phyloP scores from a whole-genome alignment of 1,140 invertebrate species.

The Drosophila sechellia region DNA sequence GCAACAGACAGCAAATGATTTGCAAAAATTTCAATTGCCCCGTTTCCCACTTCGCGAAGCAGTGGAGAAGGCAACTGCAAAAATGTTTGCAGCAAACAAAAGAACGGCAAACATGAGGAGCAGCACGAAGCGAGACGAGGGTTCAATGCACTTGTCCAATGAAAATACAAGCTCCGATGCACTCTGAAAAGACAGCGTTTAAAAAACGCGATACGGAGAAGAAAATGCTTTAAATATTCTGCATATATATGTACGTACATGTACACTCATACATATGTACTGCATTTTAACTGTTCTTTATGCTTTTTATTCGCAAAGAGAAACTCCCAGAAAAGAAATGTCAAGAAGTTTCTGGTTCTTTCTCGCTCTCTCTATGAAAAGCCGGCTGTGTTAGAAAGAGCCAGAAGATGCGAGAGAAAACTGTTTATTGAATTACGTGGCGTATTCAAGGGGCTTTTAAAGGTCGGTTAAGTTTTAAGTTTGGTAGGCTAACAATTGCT shows the following conservation, averaged over 20 bases:
- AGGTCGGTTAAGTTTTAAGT: no score
- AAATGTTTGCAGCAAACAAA: conserved; percentile 51
- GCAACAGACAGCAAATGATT: conserved; percentile 11
- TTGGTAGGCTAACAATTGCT: no score
- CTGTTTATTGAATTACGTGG: not conserved
- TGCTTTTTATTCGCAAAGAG: conserved; percentile 13
- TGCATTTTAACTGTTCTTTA: conserved; percentile 13
- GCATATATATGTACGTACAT: not conserved
- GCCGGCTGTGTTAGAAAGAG: conserved; percentile 59
- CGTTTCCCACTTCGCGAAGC: conserved; percentile 3
- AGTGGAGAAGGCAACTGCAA: conserved; percentile 9
- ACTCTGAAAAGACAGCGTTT: conserved; percentile 25
- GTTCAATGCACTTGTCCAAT: conserved; percentile 63
- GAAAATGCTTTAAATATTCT: conserved; percentile 40
- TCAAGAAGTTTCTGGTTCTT: conserved; percentile 43
- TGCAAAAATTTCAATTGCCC: conserved; percentile 12
- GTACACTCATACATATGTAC: not conserved
- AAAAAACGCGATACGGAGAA: conserved; percentile 40
- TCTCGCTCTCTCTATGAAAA: conserved; percentile 6
- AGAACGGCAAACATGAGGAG: conserved; percentile 16
- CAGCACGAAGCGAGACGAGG: conserved; percentile 25
- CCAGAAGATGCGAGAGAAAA: conserved; percentile 47
- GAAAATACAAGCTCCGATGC: conserved; percentile 28
- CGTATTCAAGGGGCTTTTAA: not conserved
- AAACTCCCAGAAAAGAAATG: conserved; percentile 63